Evolutionary conservation across 2,888 invertebrate species (phyloP).

Genomic region (Lypha dubia): DNA sequence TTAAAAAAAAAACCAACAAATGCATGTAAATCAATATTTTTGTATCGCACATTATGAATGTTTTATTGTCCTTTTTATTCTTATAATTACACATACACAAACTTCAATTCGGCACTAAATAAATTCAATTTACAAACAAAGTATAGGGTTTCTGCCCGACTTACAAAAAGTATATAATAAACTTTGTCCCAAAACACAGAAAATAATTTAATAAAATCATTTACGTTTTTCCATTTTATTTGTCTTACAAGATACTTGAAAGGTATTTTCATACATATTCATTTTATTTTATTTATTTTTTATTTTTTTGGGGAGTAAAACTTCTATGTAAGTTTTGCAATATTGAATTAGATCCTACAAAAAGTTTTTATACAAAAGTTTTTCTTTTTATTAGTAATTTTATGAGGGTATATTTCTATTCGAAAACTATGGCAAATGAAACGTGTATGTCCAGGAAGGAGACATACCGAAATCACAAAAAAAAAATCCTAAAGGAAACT

Average conservation of each 20-base stretch:
- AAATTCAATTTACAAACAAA: constrained; percentile 62
- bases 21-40: constrained; percentile 31
- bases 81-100: too few relatives aligned
- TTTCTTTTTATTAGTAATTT: constrained; percentile 43
- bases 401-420: constrained; percentile 51
- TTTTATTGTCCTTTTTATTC: constrained; percentile 2
- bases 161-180: constrained; percentile 13
- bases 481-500: constrained; percentile 47
- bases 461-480: constrained; percentile 5
- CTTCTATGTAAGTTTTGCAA: constrained; percentile 56
- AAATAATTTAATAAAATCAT: constrained; percentile 68
- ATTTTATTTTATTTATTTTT: background rate
- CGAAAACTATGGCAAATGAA: constrained; percentile 31
- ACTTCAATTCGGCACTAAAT: constrained; percentile 16
- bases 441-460: constrained; percentile 33
- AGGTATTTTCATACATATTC: background rate
- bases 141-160: constrained; percentile 46
- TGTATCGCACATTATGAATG: constrained; percentile 5
- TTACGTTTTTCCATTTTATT: constrained; percentile 4
- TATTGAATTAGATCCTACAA: constrained; percentile 70
- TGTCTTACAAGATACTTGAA: constrained; percentile 36
- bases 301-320: constrained; percentile 22
- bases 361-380: constrained; percentile 54
- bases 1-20: background rate
- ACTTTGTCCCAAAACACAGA: constrained; percentile 51